Percentiles rank a stretch among this genome's conserved stretches.
Evolutionary conservation across 2,888 invertebrate species (phyloP).

Genomic region (Sarcophaga carnaria): DNA sequence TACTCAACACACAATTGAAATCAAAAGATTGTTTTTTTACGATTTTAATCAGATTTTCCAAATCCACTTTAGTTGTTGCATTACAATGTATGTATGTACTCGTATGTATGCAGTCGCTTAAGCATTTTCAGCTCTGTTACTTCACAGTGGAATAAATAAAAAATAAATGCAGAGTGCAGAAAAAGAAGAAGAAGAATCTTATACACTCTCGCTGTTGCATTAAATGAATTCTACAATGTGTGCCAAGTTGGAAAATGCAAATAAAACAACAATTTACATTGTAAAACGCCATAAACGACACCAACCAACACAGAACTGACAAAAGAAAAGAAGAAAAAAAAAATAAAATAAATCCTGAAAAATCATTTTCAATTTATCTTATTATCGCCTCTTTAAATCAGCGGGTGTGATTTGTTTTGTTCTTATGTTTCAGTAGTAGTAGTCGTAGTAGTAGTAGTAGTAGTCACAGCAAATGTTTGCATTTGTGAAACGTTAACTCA

Average conservation of each 20-base stretch:
- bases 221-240: slow-evolving; percentile 44
- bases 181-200: slow-evolving; percentile 19
- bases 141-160: slow-evolving; percentile 20
- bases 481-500: too few relatives aligned
- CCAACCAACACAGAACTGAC: neutral
- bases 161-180: neutral
- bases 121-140: slow-evolving; percentile 1
- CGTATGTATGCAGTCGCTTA: neutral
- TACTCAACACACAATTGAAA: neutral
- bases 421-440: neutral
- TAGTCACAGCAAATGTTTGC: too few relatives aligned
- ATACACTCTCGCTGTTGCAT: slow-evolving; percentile 20
- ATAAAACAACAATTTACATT: slow-evolving; percentile 49
- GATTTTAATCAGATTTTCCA: slow-evolving; percentile 59
- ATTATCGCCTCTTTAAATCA: slow-evolving; percentile 58
- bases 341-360: slow-evolving; percentile 3
- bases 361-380: slow-evolving; percentile 55
- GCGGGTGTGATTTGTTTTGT: slow-evolving; percentile 52
- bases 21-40: neutral
- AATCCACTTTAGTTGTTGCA: slow-evolving; percentile 37
- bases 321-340: neutral
- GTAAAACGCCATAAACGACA: neutral
- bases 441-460: too few relatives aligned
- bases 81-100: neutral
- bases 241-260: slow-evolving; percentile 60